Conservation (phyloP, 35 echinoderm and acorn worm genomes). For the Ophioderma brevispina region DNA sequence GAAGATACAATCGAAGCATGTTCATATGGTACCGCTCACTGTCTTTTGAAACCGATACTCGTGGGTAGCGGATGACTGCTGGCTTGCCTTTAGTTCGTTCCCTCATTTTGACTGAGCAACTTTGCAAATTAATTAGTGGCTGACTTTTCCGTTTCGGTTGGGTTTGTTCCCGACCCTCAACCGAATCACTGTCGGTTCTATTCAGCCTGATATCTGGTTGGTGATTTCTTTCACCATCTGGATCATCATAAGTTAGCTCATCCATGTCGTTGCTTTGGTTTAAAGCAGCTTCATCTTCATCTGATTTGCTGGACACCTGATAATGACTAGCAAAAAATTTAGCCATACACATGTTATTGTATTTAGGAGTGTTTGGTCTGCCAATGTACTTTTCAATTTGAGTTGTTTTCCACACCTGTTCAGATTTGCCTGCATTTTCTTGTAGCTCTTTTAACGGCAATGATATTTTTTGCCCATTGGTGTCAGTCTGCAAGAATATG, state of each 20-base stretch:
- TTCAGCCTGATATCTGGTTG: no score
- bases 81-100: slow-evolving; percentile 32
- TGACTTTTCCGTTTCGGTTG: no score
- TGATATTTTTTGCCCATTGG: slow-evolving; percentile 26
- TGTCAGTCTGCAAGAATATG: not conserved
- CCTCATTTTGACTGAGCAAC: slow-evolving; percentile 37
- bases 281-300: not conserved
- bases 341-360: slow-evolving; percentile 56
- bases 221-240: no score
- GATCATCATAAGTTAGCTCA: no score
- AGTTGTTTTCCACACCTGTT: slow-evolving; percentile 37
- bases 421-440: slow-evolving; percentile 41
- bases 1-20: slow-evolving; percentile 48
- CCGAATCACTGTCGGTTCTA: no score
- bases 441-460: slow-evolving; percentile 49
- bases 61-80: slow-evolving; percentile 46
- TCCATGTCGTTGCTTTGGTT: no score
- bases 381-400: slow-evolving; percentile 56
- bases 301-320: not conserved
- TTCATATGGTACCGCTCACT: slow-evolving; percentile 52
- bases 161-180: no score
- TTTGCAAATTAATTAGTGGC: no score
- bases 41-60: slow-evolving; percentile 1
- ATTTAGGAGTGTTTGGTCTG: slow-evolving; percentile 25
- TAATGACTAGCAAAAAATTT: slow-evolving; percentile 48